Percentiles rank a stretch among this genome's conserved stretches.
Conservation (phyloP, 1,140 invertebrate genomes). For the Magallana gigas region DNA sequence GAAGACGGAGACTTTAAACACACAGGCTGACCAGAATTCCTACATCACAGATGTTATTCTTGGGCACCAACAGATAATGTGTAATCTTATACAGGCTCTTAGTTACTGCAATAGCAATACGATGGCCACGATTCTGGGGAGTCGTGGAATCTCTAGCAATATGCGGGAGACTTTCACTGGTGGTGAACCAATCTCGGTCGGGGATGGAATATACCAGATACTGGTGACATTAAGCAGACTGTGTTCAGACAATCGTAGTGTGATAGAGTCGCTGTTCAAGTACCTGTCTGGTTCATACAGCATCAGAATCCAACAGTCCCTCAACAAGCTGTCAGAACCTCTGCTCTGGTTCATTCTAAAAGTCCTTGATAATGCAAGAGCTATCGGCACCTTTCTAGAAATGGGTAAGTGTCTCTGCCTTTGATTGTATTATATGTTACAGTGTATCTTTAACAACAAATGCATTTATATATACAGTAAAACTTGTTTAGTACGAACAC, state of each 20-base stretch:
- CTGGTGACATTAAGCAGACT: conserved; percentile 86
- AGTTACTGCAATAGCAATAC: conserved; percentile 84
- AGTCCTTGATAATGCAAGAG: conserved; percentile 85
- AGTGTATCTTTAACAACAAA: not conserved
- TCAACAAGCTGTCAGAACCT: conserved; percentile 85
- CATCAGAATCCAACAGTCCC: conserved; percentile 39
- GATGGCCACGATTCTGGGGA: conserved; percentile 76
- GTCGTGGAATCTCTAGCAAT: conserved; percentile 68
- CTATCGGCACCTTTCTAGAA: conserved; percentile 84
- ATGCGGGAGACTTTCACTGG: conserved; percentile 72
- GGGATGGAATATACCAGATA: conserved; percentile 91
- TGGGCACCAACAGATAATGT: conserved; percentile 85
- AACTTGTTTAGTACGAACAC: too few species aligned
- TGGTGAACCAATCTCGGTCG: conserved; percentile 85
- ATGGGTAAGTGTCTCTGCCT: conserved; percentile 78
- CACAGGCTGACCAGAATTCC: conserved; percentile 46
- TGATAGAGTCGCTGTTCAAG: conserved; percentile 87
- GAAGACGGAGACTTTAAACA: conserved; percentile 62
- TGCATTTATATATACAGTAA: not conserved
- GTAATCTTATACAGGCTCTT: conserved; percentile 84
- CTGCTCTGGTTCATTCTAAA: conserved; percentile 87
- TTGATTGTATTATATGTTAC: conserved; percentile 1
- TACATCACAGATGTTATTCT: conserved; percentile 76
- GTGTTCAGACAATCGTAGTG: conserved; percentile 85
- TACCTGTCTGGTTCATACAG: conserved; percentile 83